Evolutionary conservation across 1,140 invertebrate species (phyloP).

Genomic region (Drosophila erecta): DNA sequence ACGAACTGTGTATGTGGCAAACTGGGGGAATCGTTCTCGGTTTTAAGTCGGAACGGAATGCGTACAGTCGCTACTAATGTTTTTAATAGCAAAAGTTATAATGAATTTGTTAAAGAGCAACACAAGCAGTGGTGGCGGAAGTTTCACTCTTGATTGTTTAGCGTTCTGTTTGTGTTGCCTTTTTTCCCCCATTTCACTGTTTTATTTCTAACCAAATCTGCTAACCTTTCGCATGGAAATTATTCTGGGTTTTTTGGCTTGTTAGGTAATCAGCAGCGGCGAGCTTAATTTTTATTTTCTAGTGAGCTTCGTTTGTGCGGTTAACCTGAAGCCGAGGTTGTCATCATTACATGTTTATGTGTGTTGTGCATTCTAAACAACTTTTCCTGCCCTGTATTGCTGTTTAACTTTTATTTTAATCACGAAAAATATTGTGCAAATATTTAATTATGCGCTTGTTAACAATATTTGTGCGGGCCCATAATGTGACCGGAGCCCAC

Average conservation of each 20-base stretch:
- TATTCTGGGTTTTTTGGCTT: constrained; percentile 65
- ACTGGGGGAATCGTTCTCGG: constrained; percentile 16
- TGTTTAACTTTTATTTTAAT: constrained; percentile 77
- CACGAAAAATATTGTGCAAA: constrained; percentile 76
- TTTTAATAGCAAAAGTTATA: constrained; percentile 83
- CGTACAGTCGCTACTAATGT: constrained; percentile 74
- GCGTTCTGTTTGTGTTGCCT: constrained; percentile 37
- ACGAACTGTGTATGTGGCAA: constrained; percentile 13
- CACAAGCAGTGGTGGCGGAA: constrained; percentile 27
- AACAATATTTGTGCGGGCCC: constrained; percentile 68
- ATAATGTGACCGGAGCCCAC: constrained; percentile 42
- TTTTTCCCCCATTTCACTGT: constrained; percentile 5
- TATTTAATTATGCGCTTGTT: constrained; percentile 80
- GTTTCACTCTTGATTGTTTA: constrained; percentile 52
- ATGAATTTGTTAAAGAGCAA: constrained; percentile 79
- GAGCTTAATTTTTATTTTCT: constrained; percentile 71
- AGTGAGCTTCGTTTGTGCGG: constrained; percentile 61
- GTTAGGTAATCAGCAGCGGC: constrained; percentile 69
- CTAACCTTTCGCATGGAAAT: constrained; percentile 54
- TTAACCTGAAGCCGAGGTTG: constrained; percentile 29
- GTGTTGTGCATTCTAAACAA: constrained; percentile 69
- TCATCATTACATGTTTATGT: constrained; percentile 43
- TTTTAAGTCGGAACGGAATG: constrained; percentile 27
- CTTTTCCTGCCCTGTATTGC: constrained; percentile 25
- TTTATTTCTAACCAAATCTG: constrained; percentile 44